These are phyloP conservation scores for Mesorhabditis belari DNA, from an alignment of 2,888 invertebrate genomes.

Conservation along the genomic window DNA sequence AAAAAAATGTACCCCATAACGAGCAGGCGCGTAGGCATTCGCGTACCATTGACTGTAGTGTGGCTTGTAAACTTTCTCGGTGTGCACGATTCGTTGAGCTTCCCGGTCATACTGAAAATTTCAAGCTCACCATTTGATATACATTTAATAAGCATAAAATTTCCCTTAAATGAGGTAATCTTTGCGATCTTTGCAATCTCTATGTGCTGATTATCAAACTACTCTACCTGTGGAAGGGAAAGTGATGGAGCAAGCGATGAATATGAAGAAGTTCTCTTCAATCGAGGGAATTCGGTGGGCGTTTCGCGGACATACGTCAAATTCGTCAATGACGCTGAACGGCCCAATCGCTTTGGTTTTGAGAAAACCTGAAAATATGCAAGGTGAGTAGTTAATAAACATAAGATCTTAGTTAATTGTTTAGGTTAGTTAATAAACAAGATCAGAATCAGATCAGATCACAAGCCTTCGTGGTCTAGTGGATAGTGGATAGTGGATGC, in stretches of 20 bases:
- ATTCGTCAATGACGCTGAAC: conserved; percentile 50
- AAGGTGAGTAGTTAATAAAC: too few relatives aligned
- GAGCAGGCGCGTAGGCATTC: conserved; percentile 27
- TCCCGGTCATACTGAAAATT: conserved; percentile 18
- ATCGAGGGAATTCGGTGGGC: conserved; percentile 25
- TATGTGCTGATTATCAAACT: not conserved
- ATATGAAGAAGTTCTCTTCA: conserved; percentile 32
- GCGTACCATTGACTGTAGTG: conserved; percentile 43
- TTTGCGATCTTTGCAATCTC: conserved; percentile 24
- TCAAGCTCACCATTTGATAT: not conserved
- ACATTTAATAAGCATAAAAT: not conserved
- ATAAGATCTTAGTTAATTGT: too few relatives aligned
- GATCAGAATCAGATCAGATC: too few relatives aligned
- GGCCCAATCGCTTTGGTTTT: conserved; percentile 45
- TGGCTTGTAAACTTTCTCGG: conserved; percentile 50
- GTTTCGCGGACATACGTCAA: conserved; percentile 47
- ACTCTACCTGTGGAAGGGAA: conserved; percentile 32
- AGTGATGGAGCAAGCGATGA: conserved; percentile 50
- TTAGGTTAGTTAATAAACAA: too few relatives aligned
- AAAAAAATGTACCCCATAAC: conserved; percentile 20
- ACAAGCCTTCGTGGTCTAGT: too few relatives aligned
- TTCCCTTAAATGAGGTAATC: conserved; percentile 9
- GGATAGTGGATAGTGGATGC: too few relatives aligned
- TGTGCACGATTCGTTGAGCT: conserved; percentile 50
- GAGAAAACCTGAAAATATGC: conserved; percentile 7